A percentile compares a stretch with the other conserved stretches of the same genome.
Conservation (phyloP, 2,888 invertebrate genomes). For the Dasysyrphus tricinctus region DNA sequence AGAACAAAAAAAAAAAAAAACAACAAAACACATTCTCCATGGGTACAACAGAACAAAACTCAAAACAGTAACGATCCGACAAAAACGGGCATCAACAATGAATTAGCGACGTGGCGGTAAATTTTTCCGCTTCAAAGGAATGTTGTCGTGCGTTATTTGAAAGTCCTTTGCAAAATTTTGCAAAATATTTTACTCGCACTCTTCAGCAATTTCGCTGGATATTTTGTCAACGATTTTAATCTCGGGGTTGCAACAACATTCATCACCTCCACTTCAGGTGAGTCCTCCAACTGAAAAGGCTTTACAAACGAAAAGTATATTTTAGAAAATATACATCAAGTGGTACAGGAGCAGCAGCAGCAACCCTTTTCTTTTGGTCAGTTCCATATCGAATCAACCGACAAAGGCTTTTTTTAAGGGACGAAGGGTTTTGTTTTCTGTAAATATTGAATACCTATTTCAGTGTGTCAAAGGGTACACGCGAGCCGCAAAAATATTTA, state of each 20-base stretch:
- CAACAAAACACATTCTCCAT: slow-evolving; percentile 33
- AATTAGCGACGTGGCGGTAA: slow-evolving; percentile 50
- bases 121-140: slow-evolving; percentile 74
- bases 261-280: slow-evolving; percentile 76
- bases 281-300: slow-evolving; percentile 6
- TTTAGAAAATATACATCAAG: slow-evolving; percentile 48
- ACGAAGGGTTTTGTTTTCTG: slow-evolving; percentile 38
- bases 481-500: slow-evolving; percentile 46
- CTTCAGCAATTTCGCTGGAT: slow-evolving; percentile 2
- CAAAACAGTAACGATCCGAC: slow-evolving; percentile 26
- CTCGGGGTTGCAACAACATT: slow-evolving; percentile 68
- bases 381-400: slow-evolving; percentile 53
- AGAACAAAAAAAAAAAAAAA: slow-evolving; percentile 14
- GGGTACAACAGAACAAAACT: slow-evolving; percentile 37
- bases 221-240: slow-evolving; percentile 37
- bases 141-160: slow-evolving; percentile 45
- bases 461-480: slow-evolving; percentile 42
- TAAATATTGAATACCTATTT: slow-evolving; percentile 25
- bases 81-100: slow-evolving; percentile 50
- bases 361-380: slow-evolving; percentile 63
- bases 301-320: neutral
- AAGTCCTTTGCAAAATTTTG: slow-evolving; percentile 43
- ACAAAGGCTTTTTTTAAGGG: slow-evolving; percentile 25
- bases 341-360: slow-evolving; percentile 23
- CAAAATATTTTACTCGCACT: slow-evolving; percentile 11